A percentile compares a stretch with the other conserved stretches of the same genome.
Conservation (phyloP, 2,797 vertebrate genomes). For the Clarias laeviceps region DNA sequence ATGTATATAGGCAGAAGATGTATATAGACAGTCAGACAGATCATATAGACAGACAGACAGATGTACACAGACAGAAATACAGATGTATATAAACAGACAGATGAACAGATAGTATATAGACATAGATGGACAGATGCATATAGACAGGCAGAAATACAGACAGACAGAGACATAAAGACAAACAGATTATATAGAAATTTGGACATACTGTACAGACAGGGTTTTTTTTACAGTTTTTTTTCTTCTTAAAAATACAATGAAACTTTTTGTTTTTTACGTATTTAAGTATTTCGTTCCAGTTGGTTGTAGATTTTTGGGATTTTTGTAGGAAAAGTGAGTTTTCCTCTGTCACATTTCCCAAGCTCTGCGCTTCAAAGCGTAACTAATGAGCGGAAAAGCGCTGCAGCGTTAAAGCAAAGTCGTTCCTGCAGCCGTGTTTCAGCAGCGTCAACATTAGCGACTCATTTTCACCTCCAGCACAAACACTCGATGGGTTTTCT, state of each 20-base stretch:
- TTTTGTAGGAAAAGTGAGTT: slow-evolving; percentile 57
- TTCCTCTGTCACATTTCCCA: slow-evolving; percentile 71
- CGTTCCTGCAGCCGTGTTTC: slow-evolving; percentile 49
- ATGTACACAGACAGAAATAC: neutral
- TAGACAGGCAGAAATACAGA: neutral
- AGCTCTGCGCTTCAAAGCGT: slow-evolving; percentile 74
- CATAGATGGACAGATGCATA: neutral
- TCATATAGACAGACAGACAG: neutral
- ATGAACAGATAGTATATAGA: neutral
- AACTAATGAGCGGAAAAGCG: slow-evolving; percentile 76
- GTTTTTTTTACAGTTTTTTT: neutral
- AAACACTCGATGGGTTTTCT: slow-evolving; percentile 69
- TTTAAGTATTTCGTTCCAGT: slow-evolving; percentile 58
- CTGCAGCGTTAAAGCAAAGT: slow-evolving; percentile 48
- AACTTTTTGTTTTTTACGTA: neutral
- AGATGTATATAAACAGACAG: neutral
- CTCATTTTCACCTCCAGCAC: slow-evolving; percentile 80
- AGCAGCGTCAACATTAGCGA: slow-evolving; percentile 66
- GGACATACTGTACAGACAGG: neutral
- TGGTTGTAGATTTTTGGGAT: slow-evolving; percentile 64
- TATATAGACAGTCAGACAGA: neutral
- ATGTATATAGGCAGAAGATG: neutral
- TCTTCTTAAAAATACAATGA: neutral
- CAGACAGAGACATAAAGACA: neutral
- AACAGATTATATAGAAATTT: neutral